Base-by-base conservation (phyloP, 2,888 invertebrate species). In the Drosophila neutralis region DNA sequence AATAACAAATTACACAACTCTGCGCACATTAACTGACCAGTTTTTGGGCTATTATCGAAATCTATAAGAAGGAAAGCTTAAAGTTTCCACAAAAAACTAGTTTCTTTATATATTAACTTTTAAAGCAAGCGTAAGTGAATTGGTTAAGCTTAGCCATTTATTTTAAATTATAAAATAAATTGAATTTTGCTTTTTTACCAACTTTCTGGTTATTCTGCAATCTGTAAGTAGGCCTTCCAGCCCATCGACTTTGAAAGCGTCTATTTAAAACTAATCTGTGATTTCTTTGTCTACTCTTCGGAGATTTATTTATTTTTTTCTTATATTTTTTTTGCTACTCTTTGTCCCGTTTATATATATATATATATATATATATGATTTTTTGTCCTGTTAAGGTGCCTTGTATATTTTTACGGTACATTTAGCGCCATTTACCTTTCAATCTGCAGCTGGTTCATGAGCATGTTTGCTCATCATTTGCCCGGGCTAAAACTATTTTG, bases 191-290 rank as follows among this genome's bases (percentile, higher is more conserved):
- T 73, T 48, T 70, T 60, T 65, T 61, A 45, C 51, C 45, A 52
- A 10, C 11, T 64, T 65, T 48, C 64, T 35, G 15, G n/a, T 40
- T 57, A 3, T 38, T 40, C 13, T 21, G 4, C 13, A 13, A 36
- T 51, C 24, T 31, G 62, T 27, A 81, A 73, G 65, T 77, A 71
- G 83, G 81, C 75, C 83, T 84, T 85, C 81, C 87, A 70, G 80
- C 21, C 74, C 84, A 85, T 57, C 84, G 83, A 70, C 58, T 66
- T 45, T 0, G 52, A 69, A 57, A 62, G 62, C 52, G 59, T 68
- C 63, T 66, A 64, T 73, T 75, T 66, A 69, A 76, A 84, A 77
- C 72, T 75, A 80, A 83, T 82, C 83, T 75, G 75, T 57, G 67
- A 64, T 64, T 78, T 78, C 73, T 78, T 74, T 67, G 66, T 51